Evolutionary conservation across 2,113 vertebrate genomes (phyloP).

Genomic region (Ceyx margarethae): DNA sequence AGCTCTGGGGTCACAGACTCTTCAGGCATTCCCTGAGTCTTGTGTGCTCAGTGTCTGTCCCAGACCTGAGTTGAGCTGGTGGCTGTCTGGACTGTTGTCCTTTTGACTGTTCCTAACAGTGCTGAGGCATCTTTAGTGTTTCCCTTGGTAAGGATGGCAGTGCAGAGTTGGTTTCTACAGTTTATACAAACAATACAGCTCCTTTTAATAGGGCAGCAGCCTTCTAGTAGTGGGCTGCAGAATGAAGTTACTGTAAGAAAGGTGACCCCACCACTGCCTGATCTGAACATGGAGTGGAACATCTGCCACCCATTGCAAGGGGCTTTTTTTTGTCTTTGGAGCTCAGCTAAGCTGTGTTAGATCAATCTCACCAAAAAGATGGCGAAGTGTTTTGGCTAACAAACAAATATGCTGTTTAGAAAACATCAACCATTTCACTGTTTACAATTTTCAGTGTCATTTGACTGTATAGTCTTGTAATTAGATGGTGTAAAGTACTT

Average conservation of each 20-base stretch:
- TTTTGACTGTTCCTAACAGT: neutral
- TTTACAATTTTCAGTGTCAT: neutral
- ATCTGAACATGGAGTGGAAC: too few relatives aligned
- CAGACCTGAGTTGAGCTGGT: neutral
- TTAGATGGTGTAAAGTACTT: conserved; percentile 21
- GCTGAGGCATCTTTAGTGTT: neutral
- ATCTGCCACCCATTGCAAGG: neutral
- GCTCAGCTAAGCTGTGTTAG: neutral
- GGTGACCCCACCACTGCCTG: neutral
- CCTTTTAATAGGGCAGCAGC: neutral
- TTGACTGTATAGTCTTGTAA: neutral
- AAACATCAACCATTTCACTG: neutral
- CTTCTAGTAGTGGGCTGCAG: neutral
- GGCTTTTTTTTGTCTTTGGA: neutral
- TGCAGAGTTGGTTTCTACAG: neutral
- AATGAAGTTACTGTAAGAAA: neutral
- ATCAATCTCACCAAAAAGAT: neutral
- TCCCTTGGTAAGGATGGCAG: neutral
- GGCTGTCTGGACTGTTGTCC: neutral
- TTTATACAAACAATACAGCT: neutral
- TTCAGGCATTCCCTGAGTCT: neutral
- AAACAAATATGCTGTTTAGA: neutral
- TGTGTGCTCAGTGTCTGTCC: neutral
- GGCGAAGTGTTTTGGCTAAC: neutral
- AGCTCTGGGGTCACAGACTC: neutral